Evolutionary conservation across 2,113 vertebrate genomes (phyloP).

Genomic region (Panthera tigris): DNA sequence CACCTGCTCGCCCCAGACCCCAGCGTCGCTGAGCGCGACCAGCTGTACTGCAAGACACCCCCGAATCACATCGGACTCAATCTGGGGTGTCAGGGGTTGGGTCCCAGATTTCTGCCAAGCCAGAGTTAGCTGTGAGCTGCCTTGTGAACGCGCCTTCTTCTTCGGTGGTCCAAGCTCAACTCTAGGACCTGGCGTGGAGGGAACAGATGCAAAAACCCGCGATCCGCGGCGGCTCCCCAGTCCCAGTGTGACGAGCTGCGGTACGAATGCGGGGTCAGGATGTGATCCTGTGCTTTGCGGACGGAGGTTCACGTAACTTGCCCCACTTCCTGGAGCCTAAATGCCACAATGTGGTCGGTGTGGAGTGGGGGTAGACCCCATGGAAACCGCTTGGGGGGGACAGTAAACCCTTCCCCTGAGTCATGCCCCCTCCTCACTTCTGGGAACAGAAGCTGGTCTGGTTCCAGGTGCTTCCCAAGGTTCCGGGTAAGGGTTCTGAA

Average conservation of each 20-base stretch:
- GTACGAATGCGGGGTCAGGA: background rate
- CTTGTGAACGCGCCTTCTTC: background rate
- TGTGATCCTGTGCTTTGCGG: background rate
- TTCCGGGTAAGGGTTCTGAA: background rate
- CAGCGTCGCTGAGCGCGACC: background rate
- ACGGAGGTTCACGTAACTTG: background rate
- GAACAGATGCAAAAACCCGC: background rate
- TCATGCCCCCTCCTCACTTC: background rate
- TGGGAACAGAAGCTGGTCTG: background rate
- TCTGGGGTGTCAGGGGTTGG: background rate
- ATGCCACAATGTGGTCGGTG: background rate
- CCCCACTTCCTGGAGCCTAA: background rate
- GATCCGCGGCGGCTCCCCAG: too few species aligned
- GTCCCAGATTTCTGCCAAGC: background rate
- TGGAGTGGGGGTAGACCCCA: background rate
- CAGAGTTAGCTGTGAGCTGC: background rate
- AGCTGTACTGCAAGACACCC: too few species aligned
- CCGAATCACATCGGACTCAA: background rate
- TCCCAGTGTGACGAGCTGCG: background rate
- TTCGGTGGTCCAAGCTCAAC: background rate
- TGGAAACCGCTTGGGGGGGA: accelerated
- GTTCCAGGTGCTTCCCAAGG: too few species aligned
- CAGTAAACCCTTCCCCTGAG: background rate
- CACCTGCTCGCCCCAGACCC: background rate
- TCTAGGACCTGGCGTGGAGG: background rate